These are phyloP conservation scores for Cephalopholis sonnerati DNA, from an alignment of 2,113 vertebrate genomes.

Conservation along the genomic window DNA sequence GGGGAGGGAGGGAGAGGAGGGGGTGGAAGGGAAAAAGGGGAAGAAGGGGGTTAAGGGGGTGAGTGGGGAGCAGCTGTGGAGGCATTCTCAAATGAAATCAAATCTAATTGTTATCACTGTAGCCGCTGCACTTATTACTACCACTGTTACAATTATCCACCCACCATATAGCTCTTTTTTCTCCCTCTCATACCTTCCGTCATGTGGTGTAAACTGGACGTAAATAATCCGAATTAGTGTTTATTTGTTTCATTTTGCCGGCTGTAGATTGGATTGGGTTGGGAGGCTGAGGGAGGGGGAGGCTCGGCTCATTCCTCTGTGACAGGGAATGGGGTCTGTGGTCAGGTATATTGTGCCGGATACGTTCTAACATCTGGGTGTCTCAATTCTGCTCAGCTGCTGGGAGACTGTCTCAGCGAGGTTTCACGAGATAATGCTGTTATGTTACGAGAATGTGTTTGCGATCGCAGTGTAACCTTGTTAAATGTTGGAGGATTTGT, in stretches of 20 bases:
- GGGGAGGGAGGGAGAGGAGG: constrained; percentile 56
- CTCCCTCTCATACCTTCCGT: constrained; percentile 33
- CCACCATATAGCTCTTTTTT: constrained; percentile 61
- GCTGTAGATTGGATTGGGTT: constrained; percentile 73
- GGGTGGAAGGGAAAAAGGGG: constrained; percentile 67
- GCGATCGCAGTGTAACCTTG: background rate
- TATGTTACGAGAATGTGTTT: constrained; percentile 34
- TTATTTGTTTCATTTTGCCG: constrained; percentile 79
- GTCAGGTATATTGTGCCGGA: constrained; percentile 54
- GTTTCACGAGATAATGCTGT: constrained; percentile 31
- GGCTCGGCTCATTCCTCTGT: constrained; percentile 43
- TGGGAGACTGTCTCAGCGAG: background rate
- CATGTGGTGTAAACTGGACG: constrained; percentile 72
- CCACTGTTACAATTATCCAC: constrained; percentile 84
- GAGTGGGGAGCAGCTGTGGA: constrained; percentile 87
- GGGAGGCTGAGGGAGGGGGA: constrained; percentile 18
- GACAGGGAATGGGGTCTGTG: constrained; percentile 51
- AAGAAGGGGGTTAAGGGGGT: constrained; percentile 76
- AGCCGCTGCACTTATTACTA: constrained; percentile 85
- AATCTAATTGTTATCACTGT: constrained; percentile 90
- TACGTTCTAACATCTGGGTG: constrained; percentile 51
- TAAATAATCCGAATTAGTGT: constrained; percentile 81
- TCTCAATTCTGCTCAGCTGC: constrained; percentile 41
- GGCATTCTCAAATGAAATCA: constrained; percentile 90
- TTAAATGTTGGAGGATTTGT: constrained; percentile 9